Evolutionary conservation across 2,888 invertebrate genomes (phyloP).

Genomic region (Torymus aiolomorphi): DNA sequence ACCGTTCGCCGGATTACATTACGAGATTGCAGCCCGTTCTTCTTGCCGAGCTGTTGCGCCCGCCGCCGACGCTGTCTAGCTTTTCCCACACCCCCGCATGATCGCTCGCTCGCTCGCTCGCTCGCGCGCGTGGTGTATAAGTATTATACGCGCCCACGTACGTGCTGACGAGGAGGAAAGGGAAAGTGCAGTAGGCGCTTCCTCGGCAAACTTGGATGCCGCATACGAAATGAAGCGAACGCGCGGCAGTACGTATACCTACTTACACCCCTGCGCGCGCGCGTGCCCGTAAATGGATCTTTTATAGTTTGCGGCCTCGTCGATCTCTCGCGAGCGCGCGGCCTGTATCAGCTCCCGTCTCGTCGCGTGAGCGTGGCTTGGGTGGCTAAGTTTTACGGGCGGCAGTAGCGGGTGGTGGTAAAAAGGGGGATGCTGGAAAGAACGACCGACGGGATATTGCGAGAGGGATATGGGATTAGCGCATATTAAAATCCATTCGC

Average conservation of each 20-base stretch:
- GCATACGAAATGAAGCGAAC: constrained; percentile 43
- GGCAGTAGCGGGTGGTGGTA: too few species aligned
- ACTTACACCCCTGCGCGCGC: too few species aligned
- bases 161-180: not conserved
- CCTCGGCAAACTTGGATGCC: constrained; percentile 6
- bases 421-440: too few species aligned
- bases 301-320: constrained; percentile 33
- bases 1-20: constrained; percentile 1
- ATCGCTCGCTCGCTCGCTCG: too few species aligned
- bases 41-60: too few species aligned
- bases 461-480: not conserved
- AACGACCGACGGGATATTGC: too few species aligned
- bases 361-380: too few species aligned
- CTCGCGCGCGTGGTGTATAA: too few species aligned
- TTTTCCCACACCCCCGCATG: not conserved
- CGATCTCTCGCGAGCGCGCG: not conserved
- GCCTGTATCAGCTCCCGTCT: not conserved
- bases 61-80: too few species aligned
- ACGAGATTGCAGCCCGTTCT: not conserved
- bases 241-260: not conserved
- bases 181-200: not conserved
- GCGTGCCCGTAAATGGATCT: constrained; percentile 36
- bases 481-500: not conserved
- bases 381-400: constrained; percentile 7
- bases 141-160: too few species aligned